A percentile compares a stretch with the other conserved stretches of the same genome.
These are phyloP conservation scores for Heterodera filipjevi DNA, from an alignment of 2,888 invertebrate genomes.

Conservation along the genomic window DNA sequence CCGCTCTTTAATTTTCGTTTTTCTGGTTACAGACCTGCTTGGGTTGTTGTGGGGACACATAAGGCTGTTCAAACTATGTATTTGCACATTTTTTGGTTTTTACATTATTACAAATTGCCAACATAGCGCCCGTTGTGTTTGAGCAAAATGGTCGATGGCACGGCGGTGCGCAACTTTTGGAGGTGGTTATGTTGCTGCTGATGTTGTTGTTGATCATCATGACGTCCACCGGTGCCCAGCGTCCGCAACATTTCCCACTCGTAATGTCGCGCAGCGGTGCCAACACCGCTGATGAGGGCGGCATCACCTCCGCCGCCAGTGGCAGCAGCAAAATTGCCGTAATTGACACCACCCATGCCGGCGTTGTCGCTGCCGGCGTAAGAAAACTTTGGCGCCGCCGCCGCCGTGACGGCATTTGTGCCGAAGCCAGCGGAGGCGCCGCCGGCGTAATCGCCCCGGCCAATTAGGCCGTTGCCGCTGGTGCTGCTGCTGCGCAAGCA, in stretches of 20 bases:
- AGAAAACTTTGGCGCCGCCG: background rate
- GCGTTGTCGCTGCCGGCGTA: background rate
- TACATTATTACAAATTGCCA: conserved; percentile 25
- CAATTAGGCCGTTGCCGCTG: background rate
- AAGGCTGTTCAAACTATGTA: no score
- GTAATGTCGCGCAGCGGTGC: background rate
- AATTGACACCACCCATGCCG: background rate
- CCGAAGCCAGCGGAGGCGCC: background rate
- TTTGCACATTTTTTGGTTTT: no score
- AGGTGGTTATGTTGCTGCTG: no score
- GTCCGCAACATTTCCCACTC: background rate
- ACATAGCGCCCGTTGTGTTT: conserved; percentile 28
- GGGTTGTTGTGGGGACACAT: no score
- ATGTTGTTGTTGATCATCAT: conserved; percentile 16
- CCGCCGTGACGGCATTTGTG: background rate
- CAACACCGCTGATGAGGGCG: background rate
- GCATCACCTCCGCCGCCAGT: background rate
- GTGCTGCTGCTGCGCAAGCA: background rate
- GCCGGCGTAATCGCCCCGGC: background rate
- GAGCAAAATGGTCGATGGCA: conserved; percentile 7
- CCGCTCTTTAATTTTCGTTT: no score
- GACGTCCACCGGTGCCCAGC: background rate
- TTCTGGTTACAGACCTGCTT: no score
- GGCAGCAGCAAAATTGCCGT: background rate
- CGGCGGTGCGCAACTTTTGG: background rate